A percentile compares a stretch with the other conserved stretches of the same genome.
phyloP scores from a whole-genome alignment of 2,113 vertebrate genomes.

The Apeltes quadracus region DNA sequence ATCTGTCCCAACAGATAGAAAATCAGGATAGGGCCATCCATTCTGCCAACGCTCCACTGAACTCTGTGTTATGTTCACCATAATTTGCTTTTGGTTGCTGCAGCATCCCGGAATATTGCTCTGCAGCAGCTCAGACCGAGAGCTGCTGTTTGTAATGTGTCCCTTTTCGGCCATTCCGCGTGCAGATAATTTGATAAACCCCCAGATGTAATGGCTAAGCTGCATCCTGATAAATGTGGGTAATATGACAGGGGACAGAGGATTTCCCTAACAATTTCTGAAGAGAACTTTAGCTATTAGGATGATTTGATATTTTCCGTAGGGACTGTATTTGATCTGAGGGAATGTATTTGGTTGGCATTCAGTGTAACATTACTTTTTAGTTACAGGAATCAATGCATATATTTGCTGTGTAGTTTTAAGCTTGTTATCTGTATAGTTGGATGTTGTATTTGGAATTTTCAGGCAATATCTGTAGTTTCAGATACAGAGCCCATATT shows the following conservation, averaged over 20 bases:
- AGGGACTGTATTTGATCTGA: conserved; percentile 61
- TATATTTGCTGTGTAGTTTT: conserved; percentile 47
- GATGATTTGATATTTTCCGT: conserved; percentile 74
- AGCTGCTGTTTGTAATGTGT: conserved; percentile 78
- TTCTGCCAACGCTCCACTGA: conserved; percentile 76
- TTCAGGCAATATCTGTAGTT: conserved; percentile 18
- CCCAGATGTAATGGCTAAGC: conserved; percentile 77
- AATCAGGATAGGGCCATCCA: conserved; percentile 76
- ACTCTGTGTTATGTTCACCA: conserved; percentile 74
- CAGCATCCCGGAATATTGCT: conserved; percentile 80
- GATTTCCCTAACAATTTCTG: conserved; percentile 77
- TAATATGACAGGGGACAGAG: conserved; percentile 76
- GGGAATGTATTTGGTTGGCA: conserved; percentile 51
- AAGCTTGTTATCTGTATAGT: conserved; percentile 18
- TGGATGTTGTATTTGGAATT: conserved; percentile 42
- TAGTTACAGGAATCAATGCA: conserved; percentile 37
- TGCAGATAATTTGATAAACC: conserved; percentile 82
- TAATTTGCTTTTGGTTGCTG: conserved; percentile 79
- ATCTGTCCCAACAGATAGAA: conserved; percentile 83
- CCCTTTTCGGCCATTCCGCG: conserved; percentile 77
- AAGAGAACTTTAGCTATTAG: conserved; percentile 72
- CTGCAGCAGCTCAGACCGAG: conserved; percentile 73
- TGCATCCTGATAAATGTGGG: conserved; percentile 81
- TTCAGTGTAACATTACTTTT: conserved; percentile 43
- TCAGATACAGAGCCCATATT: conserved; percentile 31